Base-by-base conservation (phyloP, 1,140 invertebrate species). In the Procambarus clarkii region DNA sequence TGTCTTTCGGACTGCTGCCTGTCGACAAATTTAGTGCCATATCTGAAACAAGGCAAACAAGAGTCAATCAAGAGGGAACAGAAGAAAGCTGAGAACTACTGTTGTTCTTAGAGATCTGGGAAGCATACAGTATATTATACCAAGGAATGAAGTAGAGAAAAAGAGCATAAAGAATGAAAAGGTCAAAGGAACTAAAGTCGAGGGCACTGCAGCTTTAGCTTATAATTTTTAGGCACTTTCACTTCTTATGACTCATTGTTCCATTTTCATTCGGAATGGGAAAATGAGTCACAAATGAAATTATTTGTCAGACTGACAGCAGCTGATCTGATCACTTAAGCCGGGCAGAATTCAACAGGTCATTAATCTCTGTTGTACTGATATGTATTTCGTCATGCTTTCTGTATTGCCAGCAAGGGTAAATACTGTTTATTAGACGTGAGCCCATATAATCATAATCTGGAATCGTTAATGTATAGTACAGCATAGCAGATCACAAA, bases 11-110 rank as follows among this genome's bases (percentile, higher is more conserved):
- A 90, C 84, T 89, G 92, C 86, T 81, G 87, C 87, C 92, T 88
- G 92, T 92, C 92, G 92, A 92, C 92, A 93, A 92, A 89, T 93
- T 91, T 86, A 92, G 90, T 84, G 87, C 78, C 91, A 90, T 89
- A 93, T 92, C 91, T 93, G 88, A 93, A 93, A 93, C 91, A 92
- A 88, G 86, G 90, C 79, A 93, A 93, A 89, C 85, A 93, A 85
- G 86, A 88, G 88, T 91, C 84, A 91, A 91, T 91, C 77, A 91
- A 83, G 69, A 86, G 90, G 90, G 90, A 91, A 79, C 80, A 91
- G 64, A 69, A 85, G 83, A 71, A 91, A 78, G 82, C 81, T 91
- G 60, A 79, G 54, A 79, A 79, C 89, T 91, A 85, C 64, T 80
- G n/a, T n/a, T 34, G 69, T 74, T 88, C 80, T 91, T 79, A 86